A percentile compares a stretch with the other conserved stretches of the same genome.
phyloP scores from a whole-genome alignment of 2,888 invertebrate species.

The Pristionchus entomophagus region DNA sequence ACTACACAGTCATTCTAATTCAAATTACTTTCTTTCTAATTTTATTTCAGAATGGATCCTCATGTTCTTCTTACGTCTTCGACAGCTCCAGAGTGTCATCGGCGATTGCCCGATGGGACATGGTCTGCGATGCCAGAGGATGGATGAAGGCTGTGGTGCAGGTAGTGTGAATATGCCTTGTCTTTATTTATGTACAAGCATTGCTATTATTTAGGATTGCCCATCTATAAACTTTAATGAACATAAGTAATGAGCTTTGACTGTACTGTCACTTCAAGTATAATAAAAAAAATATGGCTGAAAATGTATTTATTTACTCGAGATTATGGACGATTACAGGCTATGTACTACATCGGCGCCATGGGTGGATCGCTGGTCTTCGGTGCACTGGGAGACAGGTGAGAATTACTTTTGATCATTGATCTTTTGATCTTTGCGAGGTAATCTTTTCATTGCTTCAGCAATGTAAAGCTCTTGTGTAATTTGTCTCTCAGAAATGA shows the following conservation, averaged over 20 bases:
- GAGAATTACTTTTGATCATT: conserved; percentile 23
- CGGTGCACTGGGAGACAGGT: conserved; percentile 74
- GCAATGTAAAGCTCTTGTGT: background rate
- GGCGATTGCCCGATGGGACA: conserved; percentile 73
- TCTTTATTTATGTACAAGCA: too few relatives aligned
- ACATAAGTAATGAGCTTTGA: too few relatives aligned
- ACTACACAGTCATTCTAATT: too few relatives aligned
- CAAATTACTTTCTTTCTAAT: too few relatives aligned
- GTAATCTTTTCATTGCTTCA: background rate
- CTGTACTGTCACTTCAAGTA: too few relatives aligned
- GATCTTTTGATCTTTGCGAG: background rate
- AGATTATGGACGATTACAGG: conserved; percentile 63
- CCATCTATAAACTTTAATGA: too few relatives aligned
- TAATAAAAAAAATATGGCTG: too few relatives aligned
- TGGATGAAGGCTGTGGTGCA: conserved; percentile 70
- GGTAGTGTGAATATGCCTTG: too few relatives aligned
- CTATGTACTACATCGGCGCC: conserved; percentile 75
- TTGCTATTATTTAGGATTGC: too few relatives aligned
- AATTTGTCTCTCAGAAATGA: background rate
- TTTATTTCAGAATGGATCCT: background rate
- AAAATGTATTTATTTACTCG: too few relatives aligned
- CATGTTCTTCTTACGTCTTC: conserved; percentile 58
- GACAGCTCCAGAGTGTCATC: conserved; percentile 68
- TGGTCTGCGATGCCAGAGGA: conserved; percentile 69
- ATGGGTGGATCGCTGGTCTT: conserved; percentile 74